Conservation (phyloP, 2,113 vertebrate genomes). For the Mormyrus lacerda region DNA sequence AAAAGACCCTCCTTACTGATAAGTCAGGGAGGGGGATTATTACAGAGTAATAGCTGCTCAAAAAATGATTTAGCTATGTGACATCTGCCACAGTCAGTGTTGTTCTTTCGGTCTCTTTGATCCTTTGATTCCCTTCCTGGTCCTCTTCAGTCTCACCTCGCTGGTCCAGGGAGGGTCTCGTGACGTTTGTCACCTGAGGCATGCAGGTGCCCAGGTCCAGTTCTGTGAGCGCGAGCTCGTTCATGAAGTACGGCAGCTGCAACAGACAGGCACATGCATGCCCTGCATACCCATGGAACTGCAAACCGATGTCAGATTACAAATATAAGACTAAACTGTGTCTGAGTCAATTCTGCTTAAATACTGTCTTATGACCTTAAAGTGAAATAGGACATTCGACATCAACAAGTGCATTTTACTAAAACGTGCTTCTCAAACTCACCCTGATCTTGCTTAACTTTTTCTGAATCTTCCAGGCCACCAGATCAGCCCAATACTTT, state of each 20-base stretch:
- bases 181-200: slow-evolving; percentile 63
- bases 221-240: slow-evolving; percentile 73
- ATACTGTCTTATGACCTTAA: neutral
- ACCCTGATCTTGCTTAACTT: slow-evolving; percentile 85
- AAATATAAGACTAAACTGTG: neutral
- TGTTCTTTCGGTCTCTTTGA: neutral
- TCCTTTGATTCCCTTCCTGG: slow-evolving; percentile 7
- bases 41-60: slow-evolving; percentile 29
- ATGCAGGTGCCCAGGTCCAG: slow-evolving; percentile 77
- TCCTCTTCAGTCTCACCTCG: slow-evolving; percentile 55
- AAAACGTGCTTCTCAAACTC: slow-evolving; percentile 23
- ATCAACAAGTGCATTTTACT: neutral
- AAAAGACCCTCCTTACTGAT: neutral
- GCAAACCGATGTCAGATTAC: neutral
- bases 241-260: slow-evolving; percentile 85
- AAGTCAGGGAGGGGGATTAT: slow-evolving; percentile 18
- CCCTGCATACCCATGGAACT: neutral
- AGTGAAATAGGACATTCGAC: neutral
- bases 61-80: neutral
- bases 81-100: neutral
- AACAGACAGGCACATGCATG: fast-evolving
- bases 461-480: slow-evolving; percentile 78
- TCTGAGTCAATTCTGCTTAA: neutral
- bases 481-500: slow-evolving; percentile 67
- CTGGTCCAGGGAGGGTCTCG: slow-evolving; percentile 62